Evolutionary conservation across 2,113 vertebrate species (phyloP).

Genomic region (Peromyscus polionotus): DNA sequence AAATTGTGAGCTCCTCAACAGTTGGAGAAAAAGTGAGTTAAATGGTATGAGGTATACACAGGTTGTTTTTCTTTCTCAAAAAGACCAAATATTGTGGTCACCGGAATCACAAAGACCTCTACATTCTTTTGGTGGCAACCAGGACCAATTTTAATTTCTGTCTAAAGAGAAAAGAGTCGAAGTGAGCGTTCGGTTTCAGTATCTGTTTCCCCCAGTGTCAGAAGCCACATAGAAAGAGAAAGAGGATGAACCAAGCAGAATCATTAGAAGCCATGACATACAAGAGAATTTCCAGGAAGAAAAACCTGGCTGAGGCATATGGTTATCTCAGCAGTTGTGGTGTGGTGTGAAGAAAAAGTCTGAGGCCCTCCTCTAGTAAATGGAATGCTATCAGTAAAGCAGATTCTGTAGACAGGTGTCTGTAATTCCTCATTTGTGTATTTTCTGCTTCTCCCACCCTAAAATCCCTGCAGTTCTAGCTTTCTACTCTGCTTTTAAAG

Average conservation of each 20-base stretch:
- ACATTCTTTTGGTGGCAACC: neutral
- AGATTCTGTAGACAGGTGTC: neutral
- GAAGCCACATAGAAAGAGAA: neutral
- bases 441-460: neutral
- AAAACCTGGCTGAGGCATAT: fast-evolving
- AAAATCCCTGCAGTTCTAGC: constrained; percentile 54
- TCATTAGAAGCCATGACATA: neutral
- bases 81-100: neutral
- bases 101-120: neutral
- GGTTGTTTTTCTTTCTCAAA: neutral
- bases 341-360: neutral
- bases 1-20: neutral
- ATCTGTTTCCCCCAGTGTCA: neutral
- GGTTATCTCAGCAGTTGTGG: fast-evolving
- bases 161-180: neutral
- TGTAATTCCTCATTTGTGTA: fast-evolving
- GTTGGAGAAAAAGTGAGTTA: neutral
- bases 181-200: neutral
- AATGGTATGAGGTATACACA: neutral
- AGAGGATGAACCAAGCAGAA: neutral
- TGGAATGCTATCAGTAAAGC: neutral
- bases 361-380: neutral
- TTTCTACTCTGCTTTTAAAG: constrained; percentile 57
- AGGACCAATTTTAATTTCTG: neutral
- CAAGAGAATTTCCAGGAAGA: neutral